Base-by-base conservation (phyloP, 1,140 invertebrate species). In the Drosophila pachea region DNA sequence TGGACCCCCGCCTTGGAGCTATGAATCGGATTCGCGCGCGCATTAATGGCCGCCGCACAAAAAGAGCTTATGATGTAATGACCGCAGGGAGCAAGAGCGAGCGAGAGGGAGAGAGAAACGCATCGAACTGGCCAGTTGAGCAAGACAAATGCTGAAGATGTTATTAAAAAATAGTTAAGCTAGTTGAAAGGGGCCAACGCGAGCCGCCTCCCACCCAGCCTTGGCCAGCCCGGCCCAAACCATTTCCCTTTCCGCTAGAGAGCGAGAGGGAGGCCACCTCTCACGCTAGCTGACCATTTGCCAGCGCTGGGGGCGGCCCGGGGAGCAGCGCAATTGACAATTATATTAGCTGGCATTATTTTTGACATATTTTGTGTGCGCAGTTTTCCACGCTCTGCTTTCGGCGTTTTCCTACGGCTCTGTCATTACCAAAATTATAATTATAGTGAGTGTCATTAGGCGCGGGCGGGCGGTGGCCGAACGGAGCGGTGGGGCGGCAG, bases 381-480 rank as follows among this genome's bases (percentile, higher is more conserved):
- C 43, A 79, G 50, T 70, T 78, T 73, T n/a, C 73, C 43, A 59
- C 54, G 49, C 45, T 72, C 36, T 60, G 68, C 68, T 72, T 67
- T 70, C 40, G 33, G 45, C 50, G 56, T 68, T 62, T 33, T 16
- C 35, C 32, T 60, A 47, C 38, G 32, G 36, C 42, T 47, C 63
- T 72, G 82, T 86, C 81, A 86, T 86, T 86, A 86, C 81, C 82
- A 78, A 86, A 86, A 86, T 86, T 86, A 86, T 86, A 86, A 86
- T 86, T 86, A 86, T 86, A 68, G 82, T 81, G 64, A 86, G 82
- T 86, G 81, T 81, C 77, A 86, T 86, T 86, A 86, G 81, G 82
- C 77, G 74, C 55, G 75, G 69, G 74, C 55, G 75, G 69, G 84
- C 84, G 78, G 67, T 16, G 53, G 49, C 61, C 55, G 75, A 73